Evolutionary conservation across 2,797 vertebrate genomes (phyloP).

Genomic region (Pelodytes ibericus): DNA sequence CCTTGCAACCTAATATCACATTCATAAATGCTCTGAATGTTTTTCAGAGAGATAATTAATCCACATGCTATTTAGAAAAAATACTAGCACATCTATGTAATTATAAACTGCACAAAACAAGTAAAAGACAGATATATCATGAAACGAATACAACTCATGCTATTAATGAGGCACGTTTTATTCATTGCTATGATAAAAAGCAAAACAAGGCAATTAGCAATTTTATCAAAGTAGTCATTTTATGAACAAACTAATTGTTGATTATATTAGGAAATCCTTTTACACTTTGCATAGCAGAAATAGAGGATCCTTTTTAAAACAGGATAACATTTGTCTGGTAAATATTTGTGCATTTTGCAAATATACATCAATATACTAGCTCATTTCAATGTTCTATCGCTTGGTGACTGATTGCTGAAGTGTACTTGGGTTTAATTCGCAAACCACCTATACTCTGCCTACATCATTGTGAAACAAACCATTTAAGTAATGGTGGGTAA

Average conservation of each 20-base stretch:
- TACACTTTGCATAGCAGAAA: too few relatives aligned
- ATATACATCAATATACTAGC: too few relatives aligned
- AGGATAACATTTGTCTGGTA: too few relatives aligned
- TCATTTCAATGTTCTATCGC: too few relatives aligned
- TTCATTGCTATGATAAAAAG: neutral
- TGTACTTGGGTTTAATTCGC: too few relatives aligned
- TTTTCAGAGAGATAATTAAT: slow-evolving; percentile 6
- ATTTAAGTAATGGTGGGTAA: too few relatives aligned
- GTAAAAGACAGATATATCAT: neutral
- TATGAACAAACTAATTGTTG: neutral
- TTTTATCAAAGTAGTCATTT: neutral
- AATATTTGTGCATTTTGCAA: too few relatives aligned
- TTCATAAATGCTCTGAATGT: neutral
- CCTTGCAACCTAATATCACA: neutral
- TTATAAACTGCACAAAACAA: neutral
- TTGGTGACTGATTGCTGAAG: too few relatives aligned
- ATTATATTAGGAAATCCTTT: neutral
- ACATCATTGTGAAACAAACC: too few relatives aligned
- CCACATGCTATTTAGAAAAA: neutral
- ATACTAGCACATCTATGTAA: neutral
- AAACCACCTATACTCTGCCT: too few relatives aligned
- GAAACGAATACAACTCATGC: neutral
- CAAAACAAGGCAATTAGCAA: slow-evolving; percentile 1
- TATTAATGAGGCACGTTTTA: neutral
- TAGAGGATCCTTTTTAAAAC: too few relatives aligned